phyloP scores from a whole-genome alignment of 1,140 invertebrate species.

The Sminthurinus signatus region DNA sequence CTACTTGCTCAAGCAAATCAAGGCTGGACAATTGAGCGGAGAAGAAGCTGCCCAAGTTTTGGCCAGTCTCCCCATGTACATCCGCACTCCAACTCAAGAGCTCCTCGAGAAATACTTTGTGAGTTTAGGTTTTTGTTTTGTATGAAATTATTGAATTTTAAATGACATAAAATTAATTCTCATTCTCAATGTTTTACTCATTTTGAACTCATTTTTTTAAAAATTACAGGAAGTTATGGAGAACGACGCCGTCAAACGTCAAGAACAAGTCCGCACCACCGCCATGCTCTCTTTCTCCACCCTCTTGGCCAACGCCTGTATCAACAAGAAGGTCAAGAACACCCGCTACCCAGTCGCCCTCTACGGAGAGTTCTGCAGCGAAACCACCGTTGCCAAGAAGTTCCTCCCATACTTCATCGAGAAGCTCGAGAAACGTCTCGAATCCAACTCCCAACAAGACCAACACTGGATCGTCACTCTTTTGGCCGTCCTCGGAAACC shows the following conservation, averaged over 20 bases:
- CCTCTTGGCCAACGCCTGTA: constrained; percentile 40
- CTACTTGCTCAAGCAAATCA: constrained; percentile 33
- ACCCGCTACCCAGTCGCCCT: constrained; percentile 37
- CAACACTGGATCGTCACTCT: constrained; percentile 18
- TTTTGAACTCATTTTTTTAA: too few species aligned
- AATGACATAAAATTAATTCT: background rate
- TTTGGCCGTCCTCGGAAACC: constrained; percentile 38
- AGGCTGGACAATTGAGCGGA: constrained; percentile 27
- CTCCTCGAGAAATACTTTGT: constrained; percentile 29
- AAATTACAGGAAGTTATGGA: constrained; percentile 35
- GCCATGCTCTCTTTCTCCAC: constrained; percentile 33
- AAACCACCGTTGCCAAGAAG: constrained; percentile 23
- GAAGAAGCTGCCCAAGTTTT: constrained; percentile 34
- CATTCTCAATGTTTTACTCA: background rate
- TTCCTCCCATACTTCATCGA: constrained; percentile 35
- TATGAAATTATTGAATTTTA: background rate
- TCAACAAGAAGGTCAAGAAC: constrained; percentile 33
- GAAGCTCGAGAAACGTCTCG: constrained; percentile 14
- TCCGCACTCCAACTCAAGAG: constrained; percentile 19
- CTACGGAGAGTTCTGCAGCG: constrained; percentile 41
- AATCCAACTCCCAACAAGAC: constrained; percentile 1
- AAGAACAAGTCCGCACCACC: constrained; percentile 34
- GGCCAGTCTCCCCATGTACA: constrained; percentile 32
- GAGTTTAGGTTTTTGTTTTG: too few species aligned
- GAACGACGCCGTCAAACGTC: constrained; percentile 11